Base-by-base conservation (phyloP, 2,888 invertebrate species). In the Danaus chrysippus region DNA sequence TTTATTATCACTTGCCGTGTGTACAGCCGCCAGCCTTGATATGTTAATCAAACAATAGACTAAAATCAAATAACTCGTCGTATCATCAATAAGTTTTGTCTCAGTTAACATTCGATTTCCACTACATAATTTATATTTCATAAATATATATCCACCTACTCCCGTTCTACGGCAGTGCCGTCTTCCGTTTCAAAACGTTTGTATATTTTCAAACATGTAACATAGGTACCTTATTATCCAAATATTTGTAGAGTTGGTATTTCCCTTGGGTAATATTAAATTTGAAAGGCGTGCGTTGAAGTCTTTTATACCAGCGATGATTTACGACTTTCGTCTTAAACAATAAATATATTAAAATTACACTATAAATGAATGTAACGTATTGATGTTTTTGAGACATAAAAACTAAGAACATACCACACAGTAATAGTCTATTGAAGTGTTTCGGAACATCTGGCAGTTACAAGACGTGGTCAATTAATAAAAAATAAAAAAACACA, bases 1-100 rank as follows among this genome's bases (percentile, higher is more conserved):
- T 91, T 90, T 88, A 91, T 91, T 91, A 90, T 91, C 91, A 90
- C 91, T 84, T 88, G 81, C 81, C 82, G 78, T 83, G 85, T 88
- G 86, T 89, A 84, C 84, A 83, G 83, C 84, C 83, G 81, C 75
- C 81, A 90, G 84, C 90, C 90, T 91, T 91, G 88, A 91, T 91
- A 89, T 84, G 83, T 88, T 88, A 85, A 82, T 84, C 90, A 90
- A 91, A 91, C 90, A 90, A 90, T 87, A 85, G 87, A 76, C 84
- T 78, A 81, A 89, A 87, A 87, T 84, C 88, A 89, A 87, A 86
- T 79, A 78, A 82, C 80, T 77, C 81, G 83, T 83, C 76, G 81
- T 81, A 83, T 79, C 82, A 87, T 87, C 87, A 87, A 86, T 84
- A 84, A 79, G 74, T 78, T 82, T 81, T 76, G 82, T 78, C 81